These are phyloP conservation scores for Dascyllus trimaculatus DNA, from an alignment of 2,113 vertebrate species.

Conservation along the genomic window DNA sequence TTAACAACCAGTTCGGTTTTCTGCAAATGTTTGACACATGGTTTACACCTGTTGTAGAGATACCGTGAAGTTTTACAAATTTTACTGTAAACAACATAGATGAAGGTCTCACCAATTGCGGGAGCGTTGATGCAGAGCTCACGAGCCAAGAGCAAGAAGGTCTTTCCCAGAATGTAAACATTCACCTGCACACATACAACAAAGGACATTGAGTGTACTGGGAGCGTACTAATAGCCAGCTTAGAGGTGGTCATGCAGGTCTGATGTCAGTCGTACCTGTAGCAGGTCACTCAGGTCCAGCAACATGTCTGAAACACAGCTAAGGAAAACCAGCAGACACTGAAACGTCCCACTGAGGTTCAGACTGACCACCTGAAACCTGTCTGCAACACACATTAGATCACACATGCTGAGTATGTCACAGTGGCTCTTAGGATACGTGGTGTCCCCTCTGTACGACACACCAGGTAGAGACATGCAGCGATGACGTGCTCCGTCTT, in stretches of 20 bases:
- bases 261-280: conserved; percentile 84
- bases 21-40: neutral
- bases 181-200: conserved; percentile 88
- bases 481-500: conserved; percentile 95
- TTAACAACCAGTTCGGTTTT: neutral
- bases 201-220: neutral
- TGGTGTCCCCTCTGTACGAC: conserved; percentile 96
- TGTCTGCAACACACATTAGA: too few relatives aligned
- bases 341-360: neutral
- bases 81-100: too few relatives aligned
- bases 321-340: conserved; percentile 54
- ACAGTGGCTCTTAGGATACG: conserved; percentile 89
- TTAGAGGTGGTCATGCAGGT: neutral
- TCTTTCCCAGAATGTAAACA: conserved; percentile 97
- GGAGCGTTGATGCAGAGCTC: conserved; percentile 98
- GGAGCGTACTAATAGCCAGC: too few relatives aligned
- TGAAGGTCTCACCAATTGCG: conserved; percentile 89
- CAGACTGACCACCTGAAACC: neutral
- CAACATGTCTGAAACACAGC: conserved; percentile 90
- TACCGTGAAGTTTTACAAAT: too few relatives aligned
- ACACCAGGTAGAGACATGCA: conserved; percentile 97
- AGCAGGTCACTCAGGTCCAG: conserved; percentile 97
- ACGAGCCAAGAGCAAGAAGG: conserved; percentile 94
- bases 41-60: too few relatives aligned
- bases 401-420: neutral